Evolutionary conservation across 2,888 invertebrate genomes (phyloP).

Genomic region (Graphium colonna): DNA sequence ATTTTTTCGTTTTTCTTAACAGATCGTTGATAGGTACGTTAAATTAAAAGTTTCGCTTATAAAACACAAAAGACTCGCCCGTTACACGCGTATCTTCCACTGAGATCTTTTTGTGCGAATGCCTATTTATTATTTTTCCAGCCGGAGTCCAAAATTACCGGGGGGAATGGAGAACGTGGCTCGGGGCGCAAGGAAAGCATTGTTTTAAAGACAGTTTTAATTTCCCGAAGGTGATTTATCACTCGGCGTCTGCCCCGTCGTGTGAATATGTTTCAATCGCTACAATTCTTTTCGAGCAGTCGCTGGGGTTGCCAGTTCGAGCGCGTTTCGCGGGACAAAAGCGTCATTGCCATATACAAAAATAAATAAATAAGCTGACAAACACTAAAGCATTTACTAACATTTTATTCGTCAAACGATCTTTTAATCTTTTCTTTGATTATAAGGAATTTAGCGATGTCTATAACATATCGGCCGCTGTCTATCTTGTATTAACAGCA

Average conservation of each 20-base stretch:
- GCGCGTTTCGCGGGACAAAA: too few relatives aligned
- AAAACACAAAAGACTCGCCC: conserved; percentile 25
- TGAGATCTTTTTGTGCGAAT: conserved; percentile 10
- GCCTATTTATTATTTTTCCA: conserved; percentile 26
- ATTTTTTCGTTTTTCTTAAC: too few relatives aligned
- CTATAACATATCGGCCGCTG: too few relatives aligned
- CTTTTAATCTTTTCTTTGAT: too few relatives aligned
- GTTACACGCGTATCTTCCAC: conserved; percentile 6
- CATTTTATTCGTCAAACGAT: too few relatives aligned
- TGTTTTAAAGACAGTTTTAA: conserved; percentile 79
- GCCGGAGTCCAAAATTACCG: conserved; percentile 10
- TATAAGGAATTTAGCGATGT: too few relatives aligned
- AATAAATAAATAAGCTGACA: too few relatives aligned
- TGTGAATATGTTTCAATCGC: conserved; percentile 51
- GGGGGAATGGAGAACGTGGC: conserved; percentile 25
- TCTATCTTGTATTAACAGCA: too few relatives aligned
- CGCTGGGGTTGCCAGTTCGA: conserved; percentile 26
- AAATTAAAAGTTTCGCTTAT: too few relatives aligned
- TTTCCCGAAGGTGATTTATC: conserved; percentile 81
- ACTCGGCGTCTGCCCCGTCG: conserved; percentile 46
- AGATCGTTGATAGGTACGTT: too few relatives aligned
- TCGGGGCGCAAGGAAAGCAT: conserved; percentile 59
- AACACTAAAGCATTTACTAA: too few relatives aligned
- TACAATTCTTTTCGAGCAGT: conserved; percentile 27
- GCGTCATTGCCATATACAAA: too few relatives aligned